Evolutionary conservation across 2,797 vertebrate species (phyloP), one percentile per base, ranked within the genome.

Genomic region (Sphaeramia orbicularis): DNA sequence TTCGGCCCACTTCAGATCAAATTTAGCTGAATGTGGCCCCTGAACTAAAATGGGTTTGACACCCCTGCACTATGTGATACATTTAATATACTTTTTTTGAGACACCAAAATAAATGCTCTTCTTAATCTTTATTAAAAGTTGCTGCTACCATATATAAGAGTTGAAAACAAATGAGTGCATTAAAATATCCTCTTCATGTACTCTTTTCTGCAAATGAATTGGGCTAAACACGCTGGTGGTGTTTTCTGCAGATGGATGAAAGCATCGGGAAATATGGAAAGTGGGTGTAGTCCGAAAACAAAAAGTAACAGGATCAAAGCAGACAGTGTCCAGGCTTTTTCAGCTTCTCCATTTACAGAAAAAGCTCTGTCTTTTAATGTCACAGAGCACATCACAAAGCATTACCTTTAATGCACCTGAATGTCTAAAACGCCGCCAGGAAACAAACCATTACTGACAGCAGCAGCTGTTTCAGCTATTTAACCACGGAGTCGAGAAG

Each of bases 381-480:
- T 50, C 54, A 50, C 15, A 36, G 14, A 45, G 35, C 44, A 48
- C 27, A 56, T 49, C 36, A 27, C 24, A 41, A 35, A 65, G 51
- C 15, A 54, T 48, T 55, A 47, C 42, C 42, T 55, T 44, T 16
- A 44, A 16, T 40, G 27, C 49, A 68, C 6, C 15, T 40, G 32
- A 24, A 13, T 44, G 56, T 1, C 6, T 10, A 61, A 49, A 41
- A 59, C 49, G 27, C 37, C 14, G 16, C 24, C 48, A 24, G 27
- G 7, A 12, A 54, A 13, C 30, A 32, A 35, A 49, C 13, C 63
- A 56, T 55, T 41, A 53, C 62, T n/a, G 38, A 53, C 38, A 43
- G 44, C 15, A 14, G 3, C 11, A 14, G 12, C 11, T 35, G 12
- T n/a, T 48, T 59, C 52, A 40, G 40, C 51, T 43, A 18, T 71